Base-by-base conservation (phyloP, 1,140 invertebrate genomes). In the Cheumatopsyche charites region DNA sequence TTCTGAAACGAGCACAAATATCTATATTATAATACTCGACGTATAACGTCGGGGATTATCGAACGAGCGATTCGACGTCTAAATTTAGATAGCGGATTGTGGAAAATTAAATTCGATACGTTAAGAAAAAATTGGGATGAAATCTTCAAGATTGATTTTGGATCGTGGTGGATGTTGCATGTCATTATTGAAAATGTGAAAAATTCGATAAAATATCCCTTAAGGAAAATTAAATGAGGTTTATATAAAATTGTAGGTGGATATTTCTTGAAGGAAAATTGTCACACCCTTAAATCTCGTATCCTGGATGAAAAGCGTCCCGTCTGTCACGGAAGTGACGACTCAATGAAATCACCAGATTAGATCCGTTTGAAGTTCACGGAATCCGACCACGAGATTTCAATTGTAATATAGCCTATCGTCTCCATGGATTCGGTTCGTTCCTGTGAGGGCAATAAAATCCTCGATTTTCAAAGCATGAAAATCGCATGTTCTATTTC, bases 271-370 rank as follows among this genome's bases (percentile, higher is more conserved):
- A 36, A 9, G 29, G 29, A 36, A 36, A 36, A 36, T 36, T 36
- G 29, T 36, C 29, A 36, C 29, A 36, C 29, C 29, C 29, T 36
- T 36, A 36, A 36, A 36, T 4, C n/a, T n/a, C n/a, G n/a, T n/a
- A n/a, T n/a, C 29, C 29, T 3, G 29, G 29, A 36, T 36, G 29
- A 36, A 36, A 36, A 36, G 29, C 29, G 6, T 52, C 47, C n/a
- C 15, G 47, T 19, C 47, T 52, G 15, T 52, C 47, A 15, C 47
- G 45, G 12, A 2, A 4, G 12, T 4, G 45, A 13, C 45, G 47
- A 52, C 47, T 52, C 47, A 52, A 52, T 52, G 47, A 52, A 52
- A 52, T 52, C 47, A 52, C 9, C 19, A 52, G 47, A 52, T 52
- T 52, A 52, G 47, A 52, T 52, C 19, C 47, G 47, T 52, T 52